Conservation (phyloP, 2,113 vertebrate species). For the Sciurus niger region DNA sequence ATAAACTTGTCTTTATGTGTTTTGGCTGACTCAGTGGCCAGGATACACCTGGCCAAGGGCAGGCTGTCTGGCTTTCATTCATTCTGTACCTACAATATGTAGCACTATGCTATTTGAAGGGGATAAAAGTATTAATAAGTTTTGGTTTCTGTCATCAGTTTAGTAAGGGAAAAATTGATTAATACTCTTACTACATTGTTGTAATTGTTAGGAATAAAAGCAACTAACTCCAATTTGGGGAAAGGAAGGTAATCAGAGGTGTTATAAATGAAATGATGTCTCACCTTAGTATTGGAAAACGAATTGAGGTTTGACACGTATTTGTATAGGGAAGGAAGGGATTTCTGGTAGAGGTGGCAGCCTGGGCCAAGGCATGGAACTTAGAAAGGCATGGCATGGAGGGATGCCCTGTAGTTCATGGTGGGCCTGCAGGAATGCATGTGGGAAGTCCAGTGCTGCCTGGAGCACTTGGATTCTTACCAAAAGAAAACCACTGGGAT, state of each 20-base stretch:
- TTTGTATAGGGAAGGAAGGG: neutral
- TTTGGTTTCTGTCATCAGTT: neutral
- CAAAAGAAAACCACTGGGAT: conserved; percentile 57
- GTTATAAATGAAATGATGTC: neutral
- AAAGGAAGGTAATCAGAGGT: neutral
- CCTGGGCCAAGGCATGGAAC: neutral
- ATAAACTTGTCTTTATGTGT: neutral
- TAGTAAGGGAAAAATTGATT: neutral
- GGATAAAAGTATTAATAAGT: neutral
- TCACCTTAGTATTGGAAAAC: conserved; percentile 23
- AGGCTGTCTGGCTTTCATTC: neutral
- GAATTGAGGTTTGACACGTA: neutral
- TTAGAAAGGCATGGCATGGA: neutral
- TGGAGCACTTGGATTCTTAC: conserved; percentile 35
- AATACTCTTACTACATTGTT: neutral
- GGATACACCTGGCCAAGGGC: neutral
- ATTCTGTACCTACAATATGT: neutral
- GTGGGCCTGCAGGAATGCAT: conserved; percentile 42
- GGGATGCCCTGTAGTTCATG: neutral
- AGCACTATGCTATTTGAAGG: neutral
- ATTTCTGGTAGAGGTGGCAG: neutral
- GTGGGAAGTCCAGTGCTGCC: conserved; percentile 2
- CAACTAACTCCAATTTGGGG: neutral
- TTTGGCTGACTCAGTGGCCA: neutral
- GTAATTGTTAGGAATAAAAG: neutral